phyloP scores from a whole-genome alignment of 37 sponge, comb jelly and placozoan species.

The Beroe ovata region DNA sequence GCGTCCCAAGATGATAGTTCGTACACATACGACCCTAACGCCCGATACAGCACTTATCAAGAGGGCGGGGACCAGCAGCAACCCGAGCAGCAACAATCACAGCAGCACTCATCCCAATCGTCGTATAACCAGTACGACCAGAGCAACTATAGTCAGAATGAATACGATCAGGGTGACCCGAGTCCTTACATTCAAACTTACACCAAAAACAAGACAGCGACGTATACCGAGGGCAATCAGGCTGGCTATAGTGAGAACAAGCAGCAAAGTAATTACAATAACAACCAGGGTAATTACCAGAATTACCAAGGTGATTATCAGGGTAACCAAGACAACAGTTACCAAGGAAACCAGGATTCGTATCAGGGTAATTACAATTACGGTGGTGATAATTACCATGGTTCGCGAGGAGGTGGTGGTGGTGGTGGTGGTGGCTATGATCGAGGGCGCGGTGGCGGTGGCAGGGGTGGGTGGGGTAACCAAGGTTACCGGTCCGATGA shows the following conservation, averaged over 20 bases:
- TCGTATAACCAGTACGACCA: background rate
- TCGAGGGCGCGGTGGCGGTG: background rate
- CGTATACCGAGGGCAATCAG: background rate
- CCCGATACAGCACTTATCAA: background rate
- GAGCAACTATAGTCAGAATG: background rate
- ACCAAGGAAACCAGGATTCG: background rate
- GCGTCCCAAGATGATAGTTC: background rate
- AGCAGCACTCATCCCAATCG: background rate
- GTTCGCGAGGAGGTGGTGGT: background rate
- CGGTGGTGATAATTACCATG: background rate
- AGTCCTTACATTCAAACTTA: background rate
- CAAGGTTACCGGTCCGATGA: background rate
- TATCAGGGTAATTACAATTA: background rate
- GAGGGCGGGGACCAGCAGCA: background rate
- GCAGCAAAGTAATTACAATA: background rate
- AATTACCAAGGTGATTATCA: background rate
- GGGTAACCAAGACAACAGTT: constrained; percentile 2
- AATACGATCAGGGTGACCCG: background rate
- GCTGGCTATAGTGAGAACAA: background rate
- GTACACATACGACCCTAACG: constrained; percentile 38
- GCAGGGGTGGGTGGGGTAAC: constrained; percentile 8
- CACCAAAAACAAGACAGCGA: background rate
- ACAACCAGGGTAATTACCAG: background rate
- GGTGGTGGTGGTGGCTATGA: background rate
- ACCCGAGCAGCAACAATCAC: background rate